Conservation (phyloP, 1,140 invertebrate species). For the Drosophila lini region DNA sequence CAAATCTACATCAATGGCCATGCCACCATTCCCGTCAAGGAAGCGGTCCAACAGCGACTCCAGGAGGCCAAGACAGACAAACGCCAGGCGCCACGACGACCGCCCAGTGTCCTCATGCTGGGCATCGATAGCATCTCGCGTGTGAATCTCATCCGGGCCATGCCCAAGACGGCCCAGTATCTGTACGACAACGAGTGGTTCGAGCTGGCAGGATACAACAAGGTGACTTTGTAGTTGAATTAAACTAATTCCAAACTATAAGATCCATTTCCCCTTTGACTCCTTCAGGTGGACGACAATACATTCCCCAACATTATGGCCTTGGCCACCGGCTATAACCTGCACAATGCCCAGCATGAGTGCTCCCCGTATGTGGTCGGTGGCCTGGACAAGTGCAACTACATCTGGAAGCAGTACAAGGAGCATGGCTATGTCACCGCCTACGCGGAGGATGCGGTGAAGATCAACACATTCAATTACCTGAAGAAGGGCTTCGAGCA, state of each 20-base stretch:
- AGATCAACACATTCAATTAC: conserved; percentile 93
- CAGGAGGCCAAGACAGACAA: not conserved
- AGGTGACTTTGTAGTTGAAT: conserved; percentile 70
- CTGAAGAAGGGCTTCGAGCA: conserved; percentile 90
- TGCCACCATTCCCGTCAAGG: conserved; percentile 68
- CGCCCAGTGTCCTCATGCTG: conserved; percentile 88
- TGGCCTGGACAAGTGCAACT: conserved; percentile 88
- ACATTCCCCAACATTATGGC: conserved; percentile 94
- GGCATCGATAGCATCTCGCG: conserved; percentile 94
- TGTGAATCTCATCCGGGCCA: conserved; percentile 90
- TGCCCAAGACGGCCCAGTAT: conserved; percentile 90
- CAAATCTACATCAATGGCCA: conserved; percentile 79
- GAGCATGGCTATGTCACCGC: conserved; percentile 90
- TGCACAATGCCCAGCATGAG: conserved; percentile 83
- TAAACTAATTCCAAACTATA: not conserved
- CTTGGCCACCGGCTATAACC: conserved; percentile 88
- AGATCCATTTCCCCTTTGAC: conserved; percentile 12
- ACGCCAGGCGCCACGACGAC: conserved; percentile 9
- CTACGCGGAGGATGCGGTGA: conserved; percentile 91
- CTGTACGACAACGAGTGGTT: conserved; percentile 87
- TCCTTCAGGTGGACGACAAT: conserved; percentile 88
- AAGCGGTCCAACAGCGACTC: conserved; percentile 55
- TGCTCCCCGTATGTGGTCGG: conserved; percentile 85
- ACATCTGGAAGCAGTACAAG: conserved; percentile 92
- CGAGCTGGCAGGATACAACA: conserved; percentile 85